Conservation (phyloP, 2,797 vertebrate genomes). For the Margarornis squamiger region DNA sequence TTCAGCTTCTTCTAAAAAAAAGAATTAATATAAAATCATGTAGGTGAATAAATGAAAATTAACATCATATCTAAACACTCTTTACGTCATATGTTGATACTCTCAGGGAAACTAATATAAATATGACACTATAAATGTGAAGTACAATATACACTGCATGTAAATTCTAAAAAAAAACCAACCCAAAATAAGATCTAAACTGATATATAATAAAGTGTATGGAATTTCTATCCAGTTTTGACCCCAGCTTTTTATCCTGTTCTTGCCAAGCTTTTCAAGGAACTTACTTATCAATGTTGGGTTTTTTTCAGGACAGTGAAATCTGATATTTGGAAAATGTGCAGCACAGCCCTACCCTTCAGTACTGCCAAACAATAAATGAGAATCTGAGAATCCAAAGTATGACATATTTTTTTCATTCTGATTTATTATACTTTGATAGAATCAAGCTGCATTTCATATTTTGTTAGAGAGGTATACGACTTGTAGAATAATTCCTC, state of each 20-base stretch:
- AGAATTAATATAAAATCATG: neutral
- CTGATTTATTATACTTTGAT: neutral
- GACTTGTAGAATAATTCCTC: neutral
- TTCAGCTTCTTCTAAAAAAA: neutral
- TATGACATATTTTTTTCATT: neutral
- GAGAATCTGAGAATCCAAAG: neutral
- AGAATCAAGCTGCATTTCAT: neutral
- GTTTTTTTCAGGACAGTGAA: neutral
- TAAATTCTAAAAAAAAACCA: neutral
- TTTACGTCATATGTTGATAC: neutral
- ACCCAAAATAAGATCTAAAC: neutral
- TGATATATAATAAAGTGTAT: neutral
- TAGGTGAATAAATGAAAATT: neutral
- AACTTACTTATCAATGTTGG: neutral
- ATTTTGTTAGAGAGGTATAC: neutral
- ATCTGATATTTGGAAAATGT: neutral
- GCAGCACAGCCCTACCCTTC: neutral
- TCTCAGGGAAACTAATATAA: neutral
- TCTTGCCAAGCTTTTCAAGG: neutral
- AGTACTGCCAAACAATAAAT: neutral
- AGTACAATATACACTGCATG: neutral
- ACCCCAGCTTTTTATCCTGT: neutral
- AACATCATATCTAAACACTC: neutral
- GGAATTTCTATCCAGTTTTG: neutral
- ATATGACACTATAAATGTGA: neutral